Percentiles rank a stretch among this genome's conserved stretches.
These are phyloP conservation scores for Erebia palarica DNA, from an alignment of 2,888 invertebrate species.

Conservation along the genomic window DNA sequence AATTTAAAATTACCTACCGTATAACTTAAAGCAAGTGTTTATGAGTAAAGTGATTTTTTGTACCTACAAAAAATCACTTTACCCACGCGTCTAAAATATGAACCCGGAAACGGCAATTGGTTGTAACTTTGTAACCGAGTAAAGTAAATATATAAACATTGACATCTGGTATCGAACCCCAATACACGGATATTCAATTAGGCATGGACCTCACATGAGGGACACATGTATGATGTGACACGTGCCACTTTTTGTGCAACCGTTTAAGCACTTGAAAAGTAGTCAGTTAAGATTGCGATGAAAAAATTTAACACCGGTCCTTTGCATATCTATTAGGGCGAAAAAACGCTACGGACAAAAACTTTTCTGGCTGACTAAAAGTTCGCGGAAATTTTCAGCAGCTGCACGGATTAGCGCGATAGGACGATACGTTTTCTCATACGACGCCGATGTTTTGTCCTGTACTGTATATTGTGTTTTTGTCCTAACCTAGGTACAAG, in stretches of 20 bases:
- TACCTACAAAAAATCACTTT: constrained; percentile 23
- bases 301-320: constrained; percentile 10
- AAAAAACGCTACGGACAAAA: no score
- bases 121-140: neutral
- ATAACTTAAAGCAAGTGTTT: neutral
- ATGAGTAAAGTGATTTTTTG: no score
- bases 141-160: neutral
- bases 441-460: no score
- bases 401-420: no score
- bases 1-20: neutral
- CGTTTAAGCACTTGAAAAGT: constrained; percentile 29
- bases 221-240: constrained; percentile 50
- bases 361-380: no score
- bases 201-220: constrained; percentile 49
- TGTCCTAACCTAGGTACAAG: no score
- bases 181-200: constrained; percentile 65
- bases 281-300: constrained; percentile 1
- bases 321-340: neutral
- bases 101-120: constrained; percentile 22
- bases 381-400: no score
- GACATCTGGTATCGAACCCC: constrained; percentile 39
- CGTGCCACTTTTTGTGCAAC: constrained; percentile 43
- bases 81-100: constrained; percentile 18
- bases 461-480: no score
- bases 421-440: no score